Percentiles rank a stretch among this genome's conserved stretches.
Evolutionary conservation across 2,113 vertebrate genomes (phyloP).

Genomic region (Protomyctophum bolini): DNA sequence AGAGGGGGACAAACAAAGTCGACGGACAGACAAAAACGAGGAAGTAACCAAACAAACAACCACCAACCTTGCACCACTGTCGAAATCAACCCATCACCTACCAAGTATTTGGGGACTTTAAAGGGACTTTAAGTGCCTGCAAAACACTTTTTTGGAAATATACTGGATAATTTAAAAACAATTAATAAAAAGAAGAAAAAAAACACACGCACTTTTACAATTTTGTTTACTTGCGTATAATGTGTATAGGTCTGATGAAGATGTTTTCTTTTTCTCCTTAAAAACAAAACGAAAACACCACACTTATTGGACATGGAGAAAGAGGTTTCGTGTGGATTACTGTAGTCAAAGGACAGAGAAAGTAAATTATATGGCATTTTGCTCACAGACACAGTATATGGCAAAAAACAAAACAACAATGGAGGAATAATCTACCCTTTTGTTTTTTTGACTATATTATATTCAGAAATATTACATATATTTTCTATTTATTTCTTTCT

Average conservation of each 20-base stretch:
- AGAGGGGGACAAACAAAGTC: constrained; percentile 56
- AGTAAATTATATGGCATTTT: constrained; percentile 57
- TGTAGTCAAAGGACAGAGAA: constrained; percentile 19
- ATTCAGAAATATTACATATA: constrained; percentile 81
- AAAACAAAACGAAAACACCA: constrained; percentile 38
- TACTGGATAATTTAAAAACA: constrained; percentile 72
- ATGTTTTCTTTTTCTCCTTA: constrained; percentile 58
- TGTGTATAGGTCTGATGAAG: constrained; percentile 80
- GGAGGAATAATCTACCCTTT: constrained; percentile 68
- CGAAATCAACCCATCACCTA: constrained; percentile 68
- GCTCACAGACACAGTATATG: constrained; percentile 61
- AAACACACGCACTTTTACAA: constrained; percentile 80
- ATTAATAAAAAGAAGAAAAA: constrained; percentile 62
- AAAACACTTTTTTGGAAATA: constrained; percentile 82
- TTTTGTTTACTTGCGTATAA: constrained; percentile 83
- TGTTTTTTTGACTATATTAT: constrained; percentile 79
- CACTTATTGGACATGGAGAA: constrained; percentile 46
- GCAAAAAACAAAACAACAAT: constrained; percentile 51
- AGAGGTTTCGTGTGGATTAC: constrained; percentile 35
- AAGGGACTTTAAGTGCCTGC: constrained; percentile 86
- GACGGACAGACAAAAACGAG: constrained; percentile 72
- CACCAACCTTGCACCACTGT: constrained; percentile 80
- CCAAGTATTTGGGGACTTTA: constrained; percentile 62
- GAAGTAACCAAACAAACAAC: constrained; percentile 75
- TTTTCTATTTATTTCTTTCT: constrained; percentile 81